Percentiles rank a stretch among this genome's conserved stretches.
Conservation (phyloP, 2,113 vertebrate genomes). For the Muntiacus reevesi region DNA sequence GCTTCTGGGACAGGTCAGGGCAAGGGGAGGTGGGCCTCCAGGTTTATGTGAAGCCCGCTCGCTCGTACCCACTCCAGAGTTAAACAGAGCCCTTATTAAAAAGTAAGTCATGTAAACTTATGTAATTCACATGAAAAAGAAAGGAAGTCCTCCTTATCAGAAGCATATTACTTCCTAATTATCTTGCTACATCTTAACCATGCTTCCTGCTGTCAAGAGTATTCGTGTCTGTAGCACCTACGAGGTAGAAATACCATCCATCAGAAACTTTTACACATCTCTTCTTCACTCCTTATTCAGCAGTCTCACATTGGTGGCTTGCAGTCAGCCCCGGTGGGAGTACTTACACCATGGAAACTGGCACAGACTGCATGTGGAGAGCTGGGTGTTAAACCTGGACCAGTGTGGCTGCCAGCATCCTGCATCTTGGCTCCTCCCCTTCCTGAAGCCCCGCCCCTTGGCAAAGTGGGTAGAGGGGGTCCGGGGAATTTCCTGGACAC, state of each 20-base stretch:
- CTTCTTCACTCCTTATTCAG: not conserved
- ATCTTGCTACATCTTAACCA: accelerated
- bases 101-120: not conserved
- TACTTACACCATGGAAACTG: not conserved
- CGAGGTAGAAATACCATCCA: accelerated
- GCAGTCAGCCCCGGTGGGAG: not conserved
- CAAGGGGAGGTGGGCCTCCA: accelerated
- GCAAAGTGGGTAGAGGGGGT: not conserved
- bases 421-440: not conserved
- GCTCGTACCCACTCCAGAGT: accelerated
- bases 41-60: accelerated
- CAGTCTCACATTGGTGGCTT: accelerated
- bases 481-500: accelerated
- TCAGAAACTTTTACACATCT: not conserved
- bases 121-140: not conserved
- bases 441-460: accelerated
- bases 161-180: accelerated
- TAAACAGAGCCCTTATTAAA: not conserved
- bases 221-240: accelerated
- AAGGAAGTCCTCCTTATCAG: not conserved
- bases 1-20: not conserved
- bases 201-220: not conserved
- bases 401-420: accelerated
- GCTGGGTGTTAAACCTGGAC: not conserved
- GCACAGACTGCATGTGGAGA: not conserved